Percentiles rank a stretch among this genome's conserved stretches.
These are phyloP conservation scores for Hoplodrina blanda DNA, from an alignment of 2,888 invertebrate species.

Conservation along the genomic window DNA sequence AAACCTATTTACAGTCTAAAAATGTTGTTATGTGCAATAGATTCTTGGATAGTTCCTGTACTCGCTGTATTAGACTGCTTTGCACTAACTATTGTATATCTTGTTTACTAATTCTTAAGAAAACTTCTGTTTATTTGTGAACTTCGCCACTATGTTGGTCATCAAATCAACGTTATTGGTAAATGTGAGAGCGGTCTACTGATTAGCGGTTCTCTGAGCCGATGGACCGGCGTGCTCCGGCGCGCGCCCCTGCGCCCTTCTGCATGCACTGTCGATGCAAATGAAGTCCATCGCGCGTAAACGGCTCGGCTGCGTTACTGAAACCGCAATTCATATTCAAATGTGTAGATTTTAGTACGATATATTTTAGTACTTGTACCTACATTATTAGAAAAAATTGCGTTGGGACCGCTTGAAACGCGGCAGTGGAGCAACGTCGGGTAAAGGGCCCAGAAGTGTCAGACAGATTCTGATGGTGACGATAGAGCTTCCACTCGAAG, in stretches of 20 bases:
- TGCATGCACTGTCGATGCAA: constrained; percentile 13
- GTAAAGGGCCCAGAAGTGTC: background rate
- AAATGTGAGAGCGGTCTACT: background rate
- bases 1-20: background rate
- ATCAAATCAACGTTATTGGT: background rate
- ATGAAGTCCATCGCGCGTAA: constrained; percentile 17
- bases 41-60: background rate
- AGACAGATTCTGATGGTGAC: background rate
- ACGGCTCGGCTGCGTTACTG: background rate
- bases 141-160: background rate
- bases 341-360: constrained; percentile 23
- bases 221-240: background rate
- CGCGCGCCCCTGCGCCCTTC: constrained; percentile 11
- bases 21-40: background rate
- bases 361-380: constrained; percentile 7
- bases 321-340: constrained; percentile 24
- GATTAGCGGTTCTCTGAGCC: background rate
- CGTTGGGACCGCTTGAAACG: background rate
- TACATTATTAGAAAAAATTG: constrained; percentile 12
- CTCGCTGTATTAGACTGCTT: background rate
- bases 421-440: background rate
- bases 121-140: no score
- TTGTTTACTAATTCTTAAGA: background rate
- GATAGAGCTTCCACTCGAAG: background rate
- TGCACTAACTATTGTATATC: background rate